phyloP scores from a whole-genome alignment of 2,113 vertebrate species.

The Ardeotis arabs region DNA sequence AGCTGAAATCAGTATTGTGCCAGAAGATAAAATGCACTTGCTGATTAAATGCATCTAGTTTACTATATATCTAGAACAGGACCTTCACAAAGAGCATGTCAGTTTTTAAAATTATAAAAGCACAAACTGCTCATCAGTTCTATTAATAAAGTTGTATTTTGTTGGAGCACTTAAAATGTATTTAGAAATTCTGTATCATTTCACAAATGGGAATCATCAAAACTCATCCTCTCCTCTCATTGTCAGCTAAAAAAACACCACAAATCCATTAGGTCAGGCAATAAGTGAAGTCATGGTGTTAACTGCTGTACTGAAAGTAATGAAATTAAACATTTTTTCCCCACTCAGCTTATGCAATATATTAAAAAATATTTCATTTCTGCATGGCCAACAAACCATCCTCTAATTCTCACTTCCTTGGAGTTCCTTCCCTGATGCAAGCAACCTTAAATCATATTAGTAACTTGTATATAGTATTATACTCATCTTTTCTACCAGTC shows the following conservation, averaged over 20 bases:
- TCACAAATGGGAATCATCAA: not conserved
- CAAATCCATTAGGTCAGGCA: not conserved
- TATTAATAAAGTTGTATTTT: not conserved
- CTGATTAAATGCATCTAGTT: not conserved
- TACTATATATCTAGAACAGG: not conserved
- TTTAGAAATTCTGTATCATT: not conserved
- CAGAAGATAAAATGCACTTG: not conserved
- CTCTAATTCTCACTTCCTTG: not conserved
- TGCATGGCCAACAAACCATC: not conserved
- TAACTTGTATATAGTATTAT: not conserved
- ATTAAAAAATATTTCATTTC: not conserved
- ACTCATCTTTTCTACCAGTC: constrained; percentile 86
- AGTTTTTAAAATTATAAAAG: not conserved
- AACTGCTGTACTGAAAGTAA: not conserved
- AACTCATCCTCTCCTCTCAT: not conserved
- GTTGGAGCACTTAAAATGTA: not conserved
- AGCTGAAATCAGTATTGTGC: not conserved
- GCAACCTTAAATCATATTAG: not conserved
- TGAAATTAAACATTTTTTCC: accelerated
- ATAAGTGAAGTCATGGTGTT: not conserved
- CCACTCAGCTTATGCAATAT: not conserved
- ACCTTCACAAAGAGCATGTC: not conserved
- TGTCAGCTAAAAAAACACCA: not conserved
- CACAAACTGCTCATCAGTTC: not conserved
- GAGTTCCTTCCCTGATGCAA: not conserved